Conservation (phyloP, 2,113 vertebrate genomes). For the Pogonocichla stellata region DNA sequence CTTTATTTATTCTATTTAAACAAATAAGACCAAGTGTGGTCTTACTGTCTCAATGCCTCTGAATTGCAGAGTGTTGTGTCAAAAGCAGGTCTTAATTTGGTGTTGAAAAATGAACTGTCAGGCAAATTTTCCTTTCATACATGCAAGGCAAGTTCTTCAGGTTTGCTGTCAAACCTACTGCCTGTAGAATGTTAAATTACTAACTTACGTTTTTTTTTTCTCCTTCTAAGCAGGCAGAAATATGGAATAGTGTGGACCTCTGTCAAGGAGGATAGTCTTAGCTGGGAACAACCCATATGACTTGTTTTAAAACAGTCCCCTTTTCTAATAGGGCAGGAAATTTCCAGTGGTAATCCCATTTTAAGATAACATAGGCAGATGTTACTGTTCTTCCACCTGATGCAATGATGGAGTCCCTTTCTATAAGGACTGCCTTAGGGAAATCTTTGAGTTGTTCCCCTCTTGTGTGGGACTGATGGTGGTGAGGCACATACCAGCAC, state of each 20-base stretch:
- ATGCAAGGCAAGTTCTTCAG: background rate
- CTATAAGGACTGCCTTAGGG: background rate
- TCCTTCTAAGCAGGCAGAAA: background rate
- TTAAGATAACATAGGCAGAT: background rate
- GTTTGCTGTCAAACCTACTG: background rate
- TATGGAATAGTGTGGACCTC: background rate
- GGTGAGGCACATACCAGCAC: background rate
- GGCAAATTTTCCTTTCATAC: background rate
- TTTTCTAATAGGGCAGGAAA: background rate
- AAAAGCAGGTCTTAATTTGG: background rate
- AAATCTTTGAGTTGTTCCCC: background rate
- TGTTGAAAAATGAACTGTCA: background rate
- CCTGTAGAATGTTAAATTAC: background rate
- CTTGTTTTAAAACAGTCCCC: background rate
- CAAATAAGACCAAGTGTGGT: background rate
- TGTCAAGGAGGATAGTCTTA: background rate
- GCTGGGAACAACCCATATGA: background rate
- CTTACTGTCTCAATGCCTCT: rapidly evolving
- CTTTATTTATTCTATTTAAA: background rate
- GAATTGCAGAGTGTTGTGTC: background rate
- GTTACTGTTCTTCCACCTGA: background rate
- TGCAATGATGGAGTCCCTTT: background rate
- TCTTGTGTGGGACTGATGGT: background rate
- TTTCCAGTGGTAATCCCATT: background rate
- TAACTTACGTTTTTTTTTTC: background rate